These are phyloP conservation scores for Anisognathus igniventris DNA, from an alignment of 2,797 vertebrate genomes.

Conservation along the genomic window DNA sequence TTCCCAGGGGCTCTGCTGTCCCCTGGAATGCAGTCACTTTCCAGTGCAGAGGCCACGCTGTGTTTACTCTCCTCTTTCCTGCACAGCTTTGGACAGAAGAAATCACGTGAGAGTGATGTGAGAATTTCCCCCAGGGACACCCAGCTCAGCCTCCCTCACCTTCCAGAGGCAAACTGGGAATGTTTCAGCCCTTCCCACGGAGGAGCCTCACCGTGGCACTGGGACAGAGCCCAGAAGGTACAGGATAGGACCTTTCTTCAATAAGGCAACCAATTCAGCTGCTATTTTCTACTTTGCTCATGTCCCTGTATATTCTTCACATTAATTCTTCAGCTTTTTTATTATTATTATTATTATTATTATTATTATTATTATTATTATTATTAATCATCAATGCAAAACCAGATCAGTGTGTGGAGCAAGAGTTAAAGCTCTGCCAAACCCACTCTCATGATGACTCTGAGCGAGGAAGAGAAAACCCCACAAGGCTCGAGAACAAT, in stretches of 20 bases:
- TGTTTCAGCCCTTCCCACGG: accelerated
- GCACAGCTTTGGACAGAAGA: neutral
- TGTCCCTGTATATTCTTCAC: neutral
- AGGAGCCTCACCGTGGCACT: accelerated
- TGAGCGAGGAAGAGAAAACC: neutral
- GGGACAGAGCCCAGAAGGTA: neutral
- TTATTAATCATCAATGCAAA: neutral
- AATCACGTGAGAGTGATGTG: neutral
- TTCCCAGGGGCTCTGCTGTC: neutral
- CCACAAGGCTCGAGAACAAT: neutral
- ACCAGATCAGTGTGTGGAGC: neutral
- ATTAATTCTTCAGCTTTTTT: neutral
- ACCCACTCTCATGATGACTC: neutral
- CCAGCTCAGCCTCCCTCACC: neutral
- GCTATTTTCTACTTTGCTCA: neutral
- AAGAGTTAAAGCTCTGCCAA: conserved; percentile 5
- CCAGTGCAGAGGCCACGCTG: accelerated
- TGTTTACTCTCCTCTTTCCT: neutral
- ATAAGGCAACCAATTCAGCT: neutral
- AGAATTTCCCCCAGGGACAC: neutral
- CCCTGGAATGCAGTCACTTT: neutral
- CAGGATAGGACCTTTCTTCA: neutral
- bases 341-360: neutral
- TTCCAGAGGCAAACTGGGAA: neutral
- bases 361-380: too few species aligned